Evolutionary conservation across 2,888 invertebrate genomes (phyloP), one percentile per base, ranked within the genome.

Genomic region (Conops quadrifasciatus): DNA sequence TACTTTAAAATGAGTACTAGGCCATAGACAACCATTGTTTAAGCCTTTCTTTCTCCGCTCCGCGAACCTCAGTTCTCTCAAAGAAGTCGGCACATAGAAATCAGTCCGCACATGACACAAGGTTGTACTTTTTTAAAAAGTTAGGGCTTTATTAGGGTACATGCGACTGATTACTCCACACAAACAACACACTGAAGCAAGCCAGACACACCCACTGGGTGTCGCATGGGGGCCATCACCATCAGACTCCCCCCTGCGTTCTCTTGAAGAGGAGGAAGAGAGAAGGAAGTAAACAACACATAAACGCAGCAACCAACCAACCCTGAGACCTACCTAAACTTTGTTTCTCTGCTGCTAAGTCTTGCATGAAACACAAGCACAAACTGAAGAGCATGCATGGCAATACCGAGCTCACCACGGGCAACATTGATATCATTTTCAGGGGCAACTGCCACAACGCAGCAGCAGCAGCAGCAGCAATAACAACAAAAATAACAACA

Each of bases 401-500:
- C 36, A 36, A 9, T 36, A 9, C 36, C 36, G 26, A 45, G 26
- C n/a, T 28, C 30, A 26, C 49, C 60, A 60, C 26, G 45, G 36
- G 45, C 1, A 26, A n/a, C n/a, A n/a, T n/a, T n/a, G n/a, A n/a
- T n/a, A n/a, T n/a, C n/a, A 60, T 60, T 56, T 68, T 68, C 60
- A 60, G 60, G 60, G 68, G 30, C 60, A 30, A 66, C 36, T 15
- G 26, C 19, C 49, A 49, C 15, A 75, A 53, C 67, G 51, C 69
- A 63, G 56, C 28, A 26, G 73, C 75, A 19, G 56, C 59, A 47
- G 24, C 63, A 62, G 47, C 19, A 45, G 36, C 28, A 56, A 59
- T 67, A 66, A 49, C 36, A 70, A 56, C 70, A 71, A 59, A 71
- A 47, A 73, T 74, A 73, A 73, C 74, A 70, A 66, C 71, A 69